These are phyloP conservation scores for Hesperophylax magnus DNA, from an alignment of 1,140 invertebrate genomes.

Conservation along the genomic window DNA sequence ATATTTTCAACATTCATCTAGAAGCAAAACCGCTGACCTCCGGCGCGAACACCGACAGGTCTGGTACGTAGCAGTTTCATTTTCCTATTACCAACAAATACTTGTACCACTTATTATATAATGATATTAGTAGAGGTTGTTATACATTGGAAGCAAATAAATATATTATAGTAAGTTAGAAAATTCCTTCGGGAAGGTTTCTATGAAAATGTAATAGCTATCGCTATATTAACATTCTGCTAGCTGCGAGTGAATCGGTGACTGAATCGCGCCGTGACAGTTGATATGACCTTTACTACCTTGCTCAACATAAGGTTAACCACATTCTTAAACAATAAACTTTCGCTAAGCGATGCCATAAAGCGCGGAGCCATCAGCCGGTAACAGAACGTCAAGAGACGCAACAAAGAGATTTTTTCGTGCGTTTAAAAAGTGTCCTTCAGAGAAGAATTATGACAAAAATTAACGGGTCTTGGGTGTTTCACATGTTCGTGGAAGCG, in stretches of 20 bases:
- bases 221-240: neutral
- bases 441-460: neutral
- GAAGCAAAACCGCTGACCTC: too few species aligned
- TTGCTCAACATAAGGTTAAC: slow-evolving; percentile 34
- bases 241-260: neutral
- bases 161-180: too few species aligned
- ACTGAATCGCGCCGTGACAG: slow-evolving; percentile 23
- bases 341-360: slow-evolving; percentile 21
- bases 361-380: slow-evolving; percentile 14
- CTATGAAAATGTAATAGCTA: neutral
- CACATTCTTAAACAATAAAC: slow-evolving; percentile 37
- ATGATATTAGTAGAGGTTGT: too few species aligned
- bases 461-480: neutral
- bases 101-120: too few species aligned
- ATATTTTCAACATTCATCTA: too few species aligned
- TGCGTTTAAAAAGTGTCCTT: neutral
- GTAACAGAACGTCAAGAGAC: neutral
- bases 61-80: too few species aligned
- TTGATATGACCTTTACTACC: slow-evolving; percentile 31
- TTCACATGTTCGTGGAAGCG: too few species aligned
- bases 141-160: too few species aligned
- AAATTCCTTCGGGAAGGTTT: neutral
- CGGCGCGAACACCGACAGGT: too few species aligned
- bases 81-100: too few species aligned
- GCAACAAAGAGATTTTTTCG: neutral